phyloP scores from a whole-genome alignment of 1,140 invertebrate species.

The Leguminivora glycinivorella region DNA sequence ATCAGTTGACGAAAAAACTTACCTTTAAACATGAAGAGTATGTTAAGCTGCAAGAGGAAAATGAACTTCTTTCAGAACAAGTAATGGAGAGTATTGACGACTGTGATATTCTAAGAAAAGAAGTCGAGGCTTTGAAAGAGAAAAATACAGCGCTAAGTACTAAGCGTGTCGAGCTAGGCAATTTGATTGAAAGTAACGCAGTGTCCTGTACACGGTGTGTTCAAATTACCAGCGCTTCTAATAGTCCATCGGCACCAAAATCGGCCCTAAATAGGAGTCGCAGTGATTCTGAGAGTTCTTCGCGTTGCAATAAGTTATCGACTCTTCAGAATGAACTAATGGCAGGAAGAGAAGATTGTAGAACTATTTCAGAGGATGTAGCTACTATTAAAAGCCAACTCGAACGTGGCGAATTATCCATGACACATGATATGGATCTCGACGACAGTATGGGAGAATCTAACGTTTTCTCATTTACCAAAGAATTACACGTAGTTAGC shows the following conservation, averaged over 20 bases:
- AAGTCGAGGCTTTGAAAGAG: constrained; percentile 48
- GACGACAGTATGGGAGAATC: constrained; percentile 59
- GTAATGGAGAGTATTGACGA: constrained; percentile 65
- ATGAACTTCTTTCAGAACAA: constrained; percentile 63
- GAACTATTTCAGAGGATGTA: constrained; percentile 66
- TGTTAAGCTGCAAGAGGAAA: constrained; percentile 62
- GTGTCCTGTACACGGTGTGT: neutral
- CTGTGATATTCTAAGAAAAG: constrained; percentile 58
- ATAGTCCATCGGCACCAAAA: constrained; percentile 37
- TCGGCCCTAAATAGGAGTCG: constrained; percentile 58
- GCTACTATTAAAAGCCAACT: constrained; percentile 69
- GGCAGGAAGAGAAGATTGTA: constrained; percentile 68
- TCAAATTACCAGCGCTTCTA: neutral
- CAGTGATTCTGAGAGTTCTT: constrained; percentile 65
- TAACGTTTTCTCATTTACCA: constrained; percentile 39
- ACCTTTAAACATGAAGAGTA: constrained; percentile 46
- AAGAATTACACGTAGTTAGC: constrained; percentile 33
- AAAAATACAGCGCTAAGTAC: constrained; percentile 43
- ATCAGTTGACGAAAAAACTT: constrained; percentile 45
- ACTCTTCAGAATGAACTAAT: constrained; percentile 68
- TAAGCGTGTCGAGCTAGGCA: constrained; percentile 46
- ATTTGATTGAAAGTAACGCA: constrained; percentile 30
- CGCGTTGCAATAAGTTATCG: constrained; percentile 64
- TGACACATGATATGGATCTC: constrained; percentile 55
- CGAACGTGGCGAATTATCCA: constrained; percentile 56